These are phyloP conservation scores for Vultur gryphus DNA, from an alignment of 2,797 vertebrate genomes.

Conservation along the genomic window DNA sequence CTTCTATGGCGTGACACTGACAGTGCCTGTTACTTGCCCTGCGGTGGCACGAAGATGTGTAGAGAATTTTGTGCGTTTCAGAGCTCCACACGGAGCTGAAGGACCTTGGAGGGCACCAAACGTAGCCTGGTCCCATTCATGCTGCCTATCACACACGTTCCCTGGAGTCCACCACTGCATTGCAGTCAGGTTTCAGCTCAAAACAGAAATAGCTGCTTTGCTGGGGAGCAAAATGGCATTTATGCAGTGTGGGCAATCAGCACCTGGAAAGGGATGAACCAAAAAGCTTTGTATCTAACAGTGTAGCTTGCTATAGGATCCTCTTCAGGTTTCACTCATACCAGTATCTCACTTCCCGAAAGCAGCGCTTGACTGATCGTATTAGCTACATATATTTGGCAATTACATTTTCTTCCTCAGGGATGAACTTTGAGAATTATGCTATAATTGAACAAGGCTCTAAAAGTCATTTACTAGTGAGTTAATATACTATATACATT, in stretches of 20 bases:
- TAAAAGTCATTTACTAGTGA: background rate
- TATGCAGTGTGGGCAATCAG: background rate
- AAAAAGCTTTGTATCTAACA: background rate
- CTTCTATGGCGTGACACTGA: background rate
- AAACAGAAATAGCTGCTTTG: background rate
- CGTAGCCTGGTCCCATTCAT: background rate
- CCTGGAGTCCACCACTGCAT: background rate
- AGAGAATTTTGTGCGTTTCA: background rate
- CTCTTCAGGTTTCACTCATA: background rate
- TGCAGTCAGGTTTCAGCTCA: background rate
- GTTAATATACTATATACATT: background rate
- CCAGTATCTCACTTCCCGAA: background rate
- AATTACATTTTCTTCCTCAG: background rate
- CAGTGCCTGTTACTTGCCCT: background rate
- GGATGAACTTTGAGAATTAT: background rate
- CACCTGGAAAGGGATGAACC: background rate
- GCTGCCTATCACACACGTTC: background rate
- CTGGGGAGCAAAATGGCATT: background rate
- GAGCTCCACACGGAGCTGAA: background rate
- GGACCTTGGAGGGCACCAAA: background rate
- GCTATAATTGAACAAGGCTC: background rate
- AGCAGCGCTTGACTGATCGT: background rate
- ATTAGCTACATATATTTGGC: background rate
- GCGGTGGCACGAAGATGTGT: accelerated
- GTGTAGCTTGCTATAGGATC: background rate